Conservation (phyloP, 2,888 invertebrate species). For the Chaetogeoica ovagalla region DNA sequence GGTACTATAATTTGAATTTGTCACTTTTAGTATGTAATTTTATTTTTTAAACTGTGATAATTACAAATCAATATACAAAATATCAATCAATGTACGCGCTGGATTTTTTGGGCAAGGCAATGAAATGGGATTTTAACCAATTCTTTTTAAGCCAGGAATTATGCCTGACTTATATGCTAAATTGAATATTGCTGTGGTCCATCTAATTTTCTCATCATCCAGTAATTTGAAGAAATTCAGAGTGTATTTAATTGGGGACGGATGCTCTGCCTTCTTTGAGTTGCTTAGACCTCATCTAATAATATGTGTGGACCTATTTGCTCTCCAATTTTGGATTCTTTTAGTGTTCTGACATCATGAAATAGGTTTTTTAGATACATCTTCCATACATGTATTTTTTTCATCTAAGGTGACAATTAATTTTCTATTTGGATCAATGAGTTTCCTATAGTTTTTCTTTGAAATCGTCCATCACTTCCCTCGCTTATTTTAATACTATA, state of each 20-base stretch:
- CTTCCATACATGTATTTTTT: slow-evolving; percentile 36
- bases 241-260: slow-evolving; percentile 54
- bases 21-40: not conserved
- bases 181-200: slow-evolving; percentile 54
- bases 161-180: slow-evolving; percentile 54
- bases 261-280: slow-evolving; percentile 55
- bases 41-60: not conserved
- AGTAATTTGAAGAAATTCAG: slow-evolving; percentile 54
- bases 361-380: slow-evolving; percentile 17
- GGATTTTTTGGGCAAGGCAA: slow-evolving; percentile 25
- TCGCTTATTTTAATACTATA: not conserved
- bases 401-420: slow-evolving; percentile 39
- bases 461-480: slow-evolving; percentile 21
- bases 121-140: slow-evolving; percentile 53
- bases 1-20: too few relatives aligned
- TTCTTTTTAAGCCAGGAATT: slow-evolving; percentile 54
- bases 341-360: slow-evolving; percentile 9
- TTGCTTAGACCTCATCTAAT: slow-evolving; percentile 53
- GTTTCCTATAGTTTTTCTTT: slow-evolving; percentile 25
- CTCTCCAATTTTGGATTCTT: slow-evolving; percentile 19
- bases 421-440: slow-evolving; percentile 23
- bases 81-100: slow-evolving; percentile 37
- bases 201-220: slow-evolving; percentile 53
- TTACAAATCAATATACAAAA: slow-evolving; percentile 37
- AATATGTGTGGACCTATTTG: slow-evolving; percentile 32